phyloP scores from a whole-genome alignment of 1,140 invertebrate genomes.

The Sesamia nonagrioides region DNA sequence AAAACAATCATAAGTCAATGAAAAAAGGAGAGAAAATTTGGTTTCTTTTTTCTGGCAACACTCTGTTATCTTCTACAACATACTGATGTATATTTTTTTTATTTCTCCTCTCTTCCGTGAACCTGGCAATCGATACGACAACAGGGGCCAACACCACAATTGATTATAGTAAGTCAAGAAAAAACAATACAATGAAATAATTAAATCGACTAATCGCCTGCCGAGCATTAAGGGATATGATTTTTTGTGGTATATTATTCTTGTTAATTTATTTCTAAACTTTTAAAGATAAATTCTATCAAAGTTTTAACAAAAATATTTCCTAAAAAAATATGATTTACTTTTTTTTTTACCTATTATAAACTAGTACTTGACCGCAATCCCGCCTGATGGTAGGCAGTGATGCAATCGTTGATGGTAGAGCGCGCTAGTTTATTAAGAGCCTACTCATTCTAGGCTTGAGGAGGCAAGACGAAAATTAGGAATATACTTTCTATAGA shows the following conservation, averaged over 20 bases:
- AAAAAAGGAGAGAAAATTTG: not conserved
- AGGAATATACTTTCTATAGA: too few relatives aligned
- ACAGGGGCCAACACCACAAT: constrained; percentile 85
- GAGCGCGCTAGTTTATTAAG: too few relatives aligned
- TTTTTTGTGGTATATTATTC: constrained; percentile 45
- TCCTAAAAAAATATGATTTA: too few relatives aligned
- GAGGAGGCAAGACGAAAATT: too few relatives aligned
- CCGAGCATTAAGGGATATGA: constrained; percentile 2
- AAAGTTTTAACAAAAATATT: too few relatives aligned
- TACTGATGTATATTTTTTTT: constrained; percentile 75
- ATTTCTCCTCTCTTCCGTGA: constrained; percentile 66
- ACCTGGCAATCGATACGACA: constrained; percentile 50
- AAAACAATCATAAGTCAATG: not conserved
- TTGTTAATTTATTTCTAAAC: not conserved
- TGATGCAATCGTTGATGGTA: too few relatives aligned
- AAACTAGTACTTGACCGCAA: too few relatives aligned
- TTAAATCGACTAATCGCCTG: constrained; percentile 30
- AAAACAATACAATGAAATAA: constrained; percentile 17
- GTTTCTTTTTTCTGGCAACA: constrained; percentile 41
- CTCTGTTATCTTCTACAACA: constrained; percentile 34
- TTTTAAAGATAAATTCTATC: too few relatives aligned
- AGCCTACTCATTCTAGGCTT: too few relatives aligned
- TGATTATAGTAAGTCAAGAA: constrained; percentile 85
- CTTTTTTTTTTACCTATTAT: too few relatives aligned
- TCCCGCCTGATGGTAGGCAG: too few relatives aligned